phyloP scores from a whole-genome alignment of 1,140 invertebrate genomes.

The Diorhabda sublineata region DNA sequence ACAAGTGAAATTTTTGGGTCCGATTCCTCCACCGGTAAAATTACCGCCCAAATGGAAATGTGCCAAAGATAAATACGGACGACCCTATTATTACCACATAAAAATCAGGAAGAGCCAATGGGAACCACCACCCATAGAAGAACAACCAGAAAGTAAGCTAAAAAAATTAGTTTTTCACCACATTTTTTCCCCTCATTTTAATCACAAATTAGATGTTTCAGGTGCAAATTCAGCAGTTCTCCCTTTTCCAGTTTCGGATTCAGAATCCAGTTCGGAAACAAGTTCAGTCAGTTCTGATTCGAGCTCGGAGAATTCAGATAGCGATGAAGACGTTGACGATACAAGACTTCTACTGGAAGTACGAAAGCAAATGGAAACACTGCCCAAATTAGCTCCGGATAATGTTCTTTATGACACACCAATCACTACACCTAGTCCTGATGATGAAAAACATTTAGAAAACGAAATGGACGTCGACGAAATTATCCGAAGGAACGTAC shows the following conservation, averaged over 20 bases:
- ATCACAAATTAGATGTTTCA: no score
- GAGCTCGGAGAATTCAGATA: constrained; percentile 53
- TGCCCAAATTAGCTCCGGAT: neutral
- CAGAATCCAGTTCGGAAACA: constrained; percentile 46
- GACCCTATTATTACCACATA: constrained; percentile 88
- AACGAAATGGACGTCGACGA: constrained; percentile 10
- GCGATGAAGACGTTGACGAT: constrained; percentile 47
- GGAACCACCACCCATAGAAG: constrained; percentile 65
- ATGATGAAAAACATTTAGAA: constrained; percentile 17
- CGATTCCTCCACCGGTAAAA: constrained; percentile 55
- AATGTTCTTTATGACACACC: neutral
- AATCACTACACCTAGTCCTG: constrained; percentile 23
- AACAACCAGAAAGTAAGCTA: constrained; percentile 36
- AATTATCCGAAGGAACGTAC: neutral
- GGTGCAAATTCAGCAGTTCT: neutral
- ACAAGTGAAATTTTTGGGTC: constrained; percentile 38
- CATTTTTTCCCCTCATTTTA: neutral
- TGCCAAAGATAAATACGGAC: constrained; percentile 72
- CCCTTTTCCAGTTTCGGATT: constrained; percentile 49
- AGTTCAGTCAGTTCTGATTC: constrained; percentile 48
- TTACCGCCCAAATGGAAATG: constrained; percentile 85
- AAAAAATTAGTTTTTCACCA: neutral
- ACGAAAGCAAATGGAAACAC: constrained; percentile 34
- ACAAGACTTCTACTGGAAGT: constrained; percentile 39
- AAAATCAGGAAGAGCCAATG: constrained; percentile 82